Evolutionary conservation across 2,113 vertebrate genomes (phyloP).

Genomic region (Psophia crepitans): DNA sequence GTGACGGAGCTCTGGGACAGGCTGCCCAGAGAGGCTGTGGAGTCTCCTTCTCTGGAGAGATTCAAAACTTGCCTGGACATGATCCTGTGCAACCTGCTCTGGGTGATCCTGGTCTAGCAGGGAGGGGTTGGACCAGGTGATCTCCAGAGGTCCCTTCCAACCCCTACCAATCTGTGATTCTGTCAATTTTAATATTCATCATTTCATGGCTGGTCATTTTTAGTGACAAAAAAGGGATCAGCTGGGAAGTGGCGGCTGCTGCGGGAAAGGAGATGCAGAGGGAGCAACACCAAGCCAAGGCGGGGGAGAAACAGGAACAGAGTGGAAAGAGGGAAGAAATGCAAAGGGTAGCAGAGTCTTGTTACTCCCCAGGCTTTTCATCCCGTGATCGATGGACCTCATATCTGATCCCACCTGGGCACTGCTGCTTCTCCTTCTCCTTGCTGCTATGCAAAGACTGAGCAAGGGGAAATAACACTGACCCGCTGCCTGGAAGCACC

Average conservation of each 20-base stretch:
- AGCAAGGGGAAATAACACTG: not conserved
- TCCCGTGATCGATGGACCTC: not conserved
- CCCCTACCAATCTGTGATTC: too few relatives aligned
- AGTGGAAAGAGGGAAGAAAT: not conserved
- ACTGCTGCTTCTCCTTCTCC: not conserved
- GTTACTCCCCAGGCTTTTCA: not conserved
- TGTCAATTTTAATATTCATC: not conserved
- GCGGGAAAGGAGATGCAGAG: not conserved
- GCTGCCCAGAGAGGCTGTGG: too few relatives aligned
- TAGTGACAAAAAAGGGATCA: not conserved
- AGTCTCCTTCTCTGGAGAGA: too few relatives aligned
- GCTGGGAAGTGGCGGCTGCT: not conserved
- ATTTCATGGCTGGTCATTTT: not conserved
- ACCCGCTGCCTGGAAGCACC: accelerated
- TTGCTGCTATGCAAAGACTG: accelerated
- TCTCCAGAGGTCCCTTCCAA: too few relatives aligned
- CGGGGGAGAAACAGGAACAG: not conserved
- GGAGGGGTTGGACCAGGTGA: too few relatives aligned
- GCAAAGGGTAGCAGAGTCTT: not conserved
- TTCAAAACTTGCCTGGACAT: too few relatives aligned
- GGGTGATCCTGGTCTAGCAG: too few relatives aligned
- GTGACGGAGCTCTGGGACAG: too few relatives aligned
- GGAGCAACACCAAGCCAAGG: not conserved
- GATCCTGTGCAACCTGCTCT: too few relatives aligned
- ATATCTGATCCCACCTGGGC: not conserved